phyloP scores from a whole-genome alignment of 2,113 vertebrate genomes.

The Phrynocephalus versicolor region DNA sequence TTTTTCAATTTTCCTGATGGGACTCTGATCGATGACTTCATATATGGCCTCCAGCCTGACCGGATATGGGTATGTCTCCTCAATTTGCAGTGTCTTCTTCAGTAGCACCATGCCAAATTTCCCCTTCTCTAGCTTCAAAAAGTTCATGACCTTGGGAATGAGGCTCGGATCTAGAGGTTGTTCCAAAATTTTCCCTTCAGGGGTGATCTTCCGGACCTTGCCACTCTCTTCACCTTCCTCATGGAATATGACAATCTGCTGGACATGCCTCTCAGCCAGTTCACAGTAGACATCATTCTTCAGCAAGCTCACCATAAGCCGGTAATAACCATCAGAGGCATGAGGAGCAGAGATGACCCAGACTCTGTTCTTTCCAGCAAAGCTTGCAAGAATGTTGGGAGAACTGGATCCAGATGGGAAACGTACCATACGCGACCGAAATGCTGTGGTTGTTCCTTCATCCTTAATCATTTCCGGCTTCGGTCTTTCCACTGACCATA shows the following conservation, averaged over 20 bases:
- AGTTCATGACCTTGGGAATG: conserved; percentile 91
- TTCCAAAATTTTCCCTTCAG: conserved; percentile 90
- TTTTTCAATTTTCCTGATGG: conserved; percentile 91
- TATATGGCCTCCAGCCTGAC: conserved; percentile 97
- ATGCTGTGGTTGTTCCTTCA: conserved; percentile 72
- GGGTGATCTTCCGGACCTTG: conserved; percentile 89
- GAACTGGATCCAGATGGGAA: conserved; percentile 84
- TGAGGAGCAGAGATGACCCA: conserved; percentile 94
- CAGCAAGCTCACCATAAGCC: conserved; percentile 96
- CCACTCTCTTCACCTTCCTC: conserved; percentile 90
- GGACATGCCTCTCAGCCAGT: conserved; percentile 92
- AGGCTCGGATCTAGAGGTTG: conserved; percentile 87
- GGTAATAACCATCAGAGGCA: conserved; percentile 93
- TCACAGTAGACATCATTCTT: conserved; percentile 95
- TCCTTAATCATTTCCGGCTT: conserved; percentile 77
- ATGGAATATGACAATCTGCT: conserved; percentile 95
- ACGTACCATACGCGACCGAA: conserved; percentile 76
- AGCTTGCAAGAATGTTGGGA: conserved; percentile 90
- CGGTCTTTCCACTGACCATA: conserved; percentile 62
- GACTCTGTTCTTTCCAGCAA: conserved; percentile 92
- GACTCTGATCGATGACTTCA: conserved; percentile 91
- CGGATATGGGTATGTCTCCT: conserved; percentile 95
- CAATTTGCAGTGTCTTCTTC: conserved; percentile 94
- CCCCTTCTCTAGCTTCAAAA: conserved; percentile 94
- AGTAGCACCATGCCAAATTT: conserved; percentile 97